phyloP scores from a whole-genome alignment of 1,140 invertebrate genomes.

The Hyles vespertilio region DNA sequence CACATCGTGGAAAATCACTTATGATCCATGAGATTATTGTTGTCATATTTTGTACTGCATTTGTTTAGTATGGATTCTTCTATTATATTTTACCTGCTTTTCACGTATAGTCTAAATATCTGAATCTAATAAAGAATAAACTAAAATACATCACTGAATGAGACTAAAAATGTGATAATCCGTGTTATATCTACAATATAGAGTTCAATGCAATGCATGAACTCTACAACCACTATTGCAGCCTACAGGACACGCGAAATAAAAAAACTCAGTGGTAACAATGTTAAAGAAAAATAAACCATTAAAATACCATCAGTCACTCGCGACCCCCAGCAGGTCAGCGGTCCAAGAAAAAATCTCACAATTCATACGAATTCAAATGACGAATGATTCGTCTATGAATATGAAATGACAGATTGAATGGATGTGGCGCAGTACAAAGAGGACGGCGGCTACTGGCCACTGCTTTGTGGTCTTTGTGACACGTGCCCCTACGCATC shows the following conservation, averaged over 20 bases:
- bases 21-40: too few species aligned
- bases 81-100: too few species aligned
- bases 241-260: conserved; percentile 12
- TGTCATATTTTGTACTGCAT: too few species aligned
- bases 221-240: too few species aligned
- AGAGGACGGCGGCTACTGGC: conserved; percentile 53
- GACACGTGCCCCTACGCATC: conserved; percentile 30
- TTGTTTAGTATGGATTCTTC: too few species aligned
- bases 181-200: too few species aligned
- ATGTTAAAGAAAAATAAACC: conserved; percentile 70
- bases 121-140: too few species aligned
- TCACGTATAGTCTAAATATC: too few species aligned
- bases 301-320: conserved; percentile 72
- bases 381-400: conserved; percentile 72
- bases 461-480: conserved; percentile 40
- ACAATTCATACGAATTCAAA: conserved; percentile 66
- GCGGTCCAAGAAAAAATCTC: conserved; percentile 58
- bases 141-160: too few species aligned
- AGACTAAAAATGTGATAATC: too few species aligned
- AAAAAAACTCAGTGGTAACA: conserved; percentile 64
- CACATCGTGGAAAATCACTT: too few species aligned
- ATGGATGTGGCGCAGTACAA: conserved; percentile 57
- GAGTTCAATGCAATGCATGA: too few species aligned
- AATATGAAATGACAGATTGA: conserved; percentile 74
- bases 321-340: conserved; percentile 63